Evolutionary conservation across 2,113 vertebrate species (phyloP).

Genomic region (Carollia perspicillata): DNA sequence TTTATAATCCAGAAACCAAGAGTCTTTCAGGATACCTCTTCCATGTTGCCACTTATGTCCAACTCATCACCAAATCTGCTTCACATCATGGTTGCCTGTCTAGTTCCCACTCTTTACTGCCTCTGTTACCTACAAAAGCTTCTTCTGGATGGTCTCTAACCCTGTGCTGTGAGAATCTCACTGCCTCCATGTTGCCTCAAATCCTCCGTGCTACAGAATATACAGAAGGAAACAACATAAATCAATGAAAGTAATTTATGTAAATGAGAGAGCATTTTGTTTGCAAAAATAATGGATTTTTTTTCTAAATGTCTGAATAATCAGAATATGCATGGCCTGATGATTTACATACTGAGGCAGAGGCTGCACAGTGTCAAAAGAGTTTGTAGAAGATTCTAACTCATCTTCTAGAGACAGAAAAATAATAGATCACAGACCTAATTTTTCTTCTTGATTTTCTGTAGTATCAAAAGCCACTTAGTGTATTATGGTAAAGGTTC

Average conservation of each 20-base stretch:
- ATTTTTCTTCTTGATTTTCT: conserved; percentile 57
- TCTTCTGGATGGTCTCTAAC: not conserved
- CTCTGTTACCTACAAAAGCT: not conserved
- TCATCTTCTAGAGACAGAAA: conserved; percentile 45
- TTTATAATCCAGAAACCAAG: not conserved
- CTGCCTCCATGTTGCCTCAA: not conserved
- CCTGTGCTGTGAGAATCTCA: not conserved
- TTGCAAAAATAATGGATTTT: not conserved
- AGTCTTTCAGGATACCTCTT: not conserved
- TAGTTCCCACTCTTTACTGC: not conserved
- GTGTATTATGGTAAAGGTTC: not conserved
- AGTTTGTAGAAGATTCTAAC: conserved; percentile 46
- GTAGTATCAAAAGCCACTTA: conserved; percentile 48
- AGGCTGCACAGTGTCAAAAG: not conserved
- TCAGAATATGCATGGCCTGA: not conserved
- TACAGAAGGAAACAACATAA: not conserved
- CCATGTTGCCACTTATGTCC: fast-evolving
- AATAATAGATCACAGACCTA: conserved; percentile 25
- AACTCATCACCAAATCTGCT: not conserved
- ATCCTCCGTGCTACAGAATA: not conserved
- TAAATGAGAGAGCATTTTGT: not conserved
- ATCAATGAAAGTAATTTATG: not conserved
- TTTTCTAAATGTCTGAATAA: conserved; percentile 16
- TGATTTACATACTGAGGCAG: not conserved
- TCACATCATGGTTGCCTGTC: not conserved